Percentiles rank a stretch among this genome's conserved stretches.
Conservation (phyloP, 2,113 vertebrate species). For the Peromyscus maniculatus region DNA sequence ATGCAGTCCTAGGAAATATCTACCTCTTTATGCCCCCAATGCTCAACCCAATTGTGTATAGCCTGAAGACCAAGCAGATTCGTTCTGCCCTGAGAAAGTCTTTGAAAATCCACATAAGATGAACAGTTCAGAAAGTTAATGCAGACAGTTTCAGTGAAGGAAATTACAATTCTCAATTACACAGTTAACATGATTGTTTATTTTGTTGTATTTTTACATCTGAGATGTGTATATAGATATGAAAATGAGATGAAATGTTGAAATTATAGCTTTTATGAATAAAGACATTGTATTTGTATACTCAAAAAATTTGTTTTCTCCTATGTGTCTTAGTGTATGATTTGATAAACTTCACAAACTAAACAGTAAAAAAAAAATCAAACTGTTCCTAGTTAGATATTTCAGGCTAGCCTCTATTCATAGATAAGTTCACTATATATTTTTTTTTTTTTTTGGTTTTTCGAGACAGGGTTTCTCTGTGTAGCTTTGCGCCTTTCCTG, state of each 20-base stretch:
- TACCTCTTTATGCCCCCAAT: slow-evolving; percentile 56
- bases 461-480: no score
- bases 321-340: not conserved
- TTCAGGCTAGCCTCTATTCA: not conserved
- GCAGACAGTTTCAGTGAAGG: not conserved
- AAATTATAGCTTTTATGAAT: not conserved
- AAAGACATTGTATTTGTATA: not conserved
- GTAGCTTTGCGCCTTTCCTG: no score
- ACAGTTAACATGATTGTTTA: not conserved
- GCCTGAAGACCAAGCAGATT: slow-evolving; percentile 69
- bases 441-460: no score
- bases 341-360: not conserved
- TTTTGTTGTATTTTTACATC: not conserved
- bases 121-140: not conserved
- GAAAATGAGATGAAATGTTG: not conserved
- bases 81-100: slow-evolving; percentile 53
- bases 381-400: not conserved
- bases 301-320: not conserved
- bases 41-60: slow-evolving; percentile 68
- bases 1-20: slow-evolving; percentile 45
- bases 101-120: not conserved
- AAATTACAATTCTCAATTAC: not conserved
- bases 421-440: not conserved
- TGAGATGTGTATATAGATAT: not conserved
- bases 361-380: not conserved